A percentile compares a stretch with the other conserved stretches of the same genome.
Evolutionary conservation across 2,888 invertebrate species (phyloP).

Genomic region (Zhuqinia jingwanae): DNA sequence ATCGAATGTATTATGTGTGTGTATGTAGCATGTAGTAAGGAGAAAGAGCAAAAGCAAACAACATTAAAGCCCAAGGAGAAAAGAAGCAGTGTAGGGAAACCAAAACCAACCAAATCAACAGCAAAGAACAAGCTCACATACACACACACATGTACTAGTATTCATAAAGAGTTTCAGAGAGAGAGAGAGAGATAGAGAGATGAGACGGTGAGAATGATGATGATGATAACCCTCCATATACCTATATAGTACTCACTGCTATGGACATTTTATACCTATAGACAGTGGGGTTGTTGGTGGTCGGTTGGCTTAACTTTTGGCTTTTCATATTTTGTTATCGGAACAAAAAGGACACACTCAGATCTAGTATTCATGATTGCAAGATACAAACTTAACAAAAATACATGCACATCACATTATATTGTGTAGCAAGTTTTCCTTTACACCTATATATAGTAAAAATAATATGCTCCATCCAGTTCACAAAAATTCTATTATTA

Average conservation of each 20-base stretch:
- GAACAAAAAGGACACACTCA: conserved; percentile 28
- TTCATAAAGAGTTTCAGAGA: no score
- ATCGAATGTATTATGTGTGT: background rate
- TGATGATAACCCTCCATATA: conserved; percentile 54
- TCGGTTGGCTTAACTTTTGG: conserved; percentile 41
- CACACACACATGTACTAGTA: conserved; percentile 2
- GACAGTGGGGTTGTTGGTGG: conserved; percentile 17
- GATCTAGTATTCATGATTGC: conserved; percentile 62
- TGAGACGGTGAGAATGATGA: background rate
- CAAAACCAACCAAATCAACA: no score
- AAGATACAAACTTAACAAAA: conserved; percentile 54
- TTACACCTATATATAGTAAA: background rate
- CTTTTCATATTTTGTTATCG: conserved; percentile 1
- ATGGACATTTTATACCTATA: no score
- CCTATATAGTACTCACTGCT: background rate
- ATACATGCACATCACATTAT: background rate
- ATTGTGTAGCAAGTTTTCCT: conserved; percentile 2
- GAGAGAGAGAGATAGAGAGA: no score
- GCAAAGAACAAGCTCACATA: background rate
- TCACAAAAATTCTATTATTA: background rate
- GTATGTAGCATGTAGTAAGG: no score
- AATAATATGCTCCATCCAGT: background rate
- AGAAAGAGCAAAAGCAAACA: conserved; percentile 53
- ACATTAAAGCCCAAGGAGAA: conserved; percentile 38
- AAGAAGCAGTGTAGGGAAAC: no score